These are phyloP conservation scores for Syrista parreyssii DNA, from an alignment of 2,888 invertebrate genomes.

Conservation along the genomic window DNA sequence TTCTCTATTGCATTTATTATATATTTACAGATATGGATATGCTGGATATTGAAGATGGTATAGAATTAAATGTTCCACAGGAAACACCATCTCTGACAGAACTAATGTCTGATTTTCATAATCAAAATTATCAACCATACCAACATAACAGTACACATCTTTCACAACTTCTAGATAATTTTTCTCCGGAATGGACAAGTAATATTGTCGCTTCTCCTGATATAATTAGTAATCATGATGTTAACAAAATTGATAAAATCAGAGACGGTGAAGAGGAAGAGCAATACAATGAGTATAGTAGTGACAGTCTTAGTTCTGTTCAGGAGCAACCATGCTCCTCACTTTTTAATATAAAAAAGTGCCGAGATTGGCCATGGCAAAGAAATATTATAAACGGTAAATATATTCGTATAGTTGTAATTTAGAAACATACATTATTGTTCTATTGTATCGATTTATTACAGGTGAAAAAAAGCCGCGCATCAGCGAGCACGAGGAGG, in stretches of 20 bases:
- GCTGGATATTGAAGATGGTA: constrained; percentile 48
- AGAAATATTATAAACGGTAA: constrained; percentile 28
- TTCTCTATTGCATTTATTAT: not conserved
- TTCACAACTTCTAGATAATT: constrained; percentile 44
- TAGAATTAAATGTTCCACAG: constrained; percentile 39
- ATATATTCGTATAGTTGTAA: constrained; percentile 5
- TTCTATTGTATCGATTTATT: constrained; percentile 12
- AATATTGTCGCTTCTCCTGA: constrained; percentile 28
- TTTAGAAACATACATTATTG: not conserved
- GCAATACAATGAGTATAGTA: constrained; percentile 46
- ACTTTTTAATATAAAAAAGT: constrained; percentile 59
- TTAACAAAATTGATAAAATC: constrained; percentile 61
- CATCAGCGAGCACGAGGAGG: constrained; percentile 68
- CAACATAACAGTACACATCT: constrained; percentile 30
- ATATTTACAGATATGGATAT: constrained; percentile 46
- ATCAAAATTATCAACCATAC: constrained; percentile 32
- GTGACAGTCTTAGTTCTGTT: constrained; percentile 42
- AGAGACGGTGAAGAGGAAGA: constrained; percentile 61
- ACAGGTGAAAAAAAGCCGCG: constrained; percentile 49
- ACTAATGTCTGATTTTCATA: constrained; percentile 46
- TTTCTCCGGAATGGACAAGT: constrained; percentile 47
- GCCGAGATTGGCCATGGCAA: constrained; percentile 68
- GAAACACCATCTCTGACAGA: constrained; percentile 49
- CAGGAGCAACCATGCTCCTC: constrained; percentile 46
- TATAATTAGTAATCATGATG: constrained; percentile 36